Evolutionary conservation across 2,888 invertebrate genomes (phyloP).

Genomic region (Tyria jacobaeae): DNA sequence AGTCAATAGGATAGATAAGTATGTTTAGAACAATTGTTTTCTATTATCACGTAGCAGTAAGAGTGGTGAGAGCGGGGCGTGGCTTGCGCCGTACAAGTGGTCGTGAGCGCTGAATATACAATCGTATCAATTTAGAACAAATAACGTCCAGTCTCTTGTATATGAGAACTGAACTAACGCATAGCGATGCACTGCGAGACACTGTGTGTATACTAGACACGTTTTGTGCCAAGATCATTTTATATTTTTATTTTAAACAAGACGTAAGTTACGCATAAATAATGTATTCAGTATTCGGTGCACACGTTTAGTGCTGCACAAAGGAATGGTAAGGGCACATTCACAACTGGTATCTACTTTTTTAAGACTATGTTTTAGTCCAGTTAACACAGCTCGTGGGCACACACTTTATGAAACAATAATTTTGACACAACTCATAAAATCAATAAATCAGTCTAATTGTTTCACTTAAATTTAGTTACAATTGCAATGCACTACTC

Average conservation of each 20-base stretch:
- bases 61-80: not conserved
- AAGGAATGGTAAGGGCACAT: no score
- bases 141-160: conserved; percentile 62
- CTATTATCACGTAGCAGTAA: no score
- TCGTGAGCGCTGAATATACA: conserved; percentile 5
- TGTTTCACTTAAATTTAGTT: conserved; percentile 69
- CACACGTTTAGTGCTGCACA: no score
- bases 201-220: not conserved
- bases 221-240: no score
- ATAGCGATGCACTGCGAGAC: not conserved
- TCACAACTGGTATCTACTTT: no score
- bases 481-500: conserved; percentile 20
- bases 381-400: not conserved
- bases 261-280: no score
- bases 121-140: conserved; percentile 53
- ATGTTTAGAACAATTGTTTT: not conserved
- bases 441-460: conserved; percentile 77
- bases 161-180: conserved; percentile 50
- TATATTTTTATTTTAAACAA: no score
- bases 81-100: not conserved
- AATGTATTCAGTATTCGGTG: no score
- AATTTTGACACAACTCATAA: conserved; percentile 49
- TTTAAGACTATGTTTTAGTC: no score
- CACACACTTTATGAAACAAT: conserved; percentile 3
- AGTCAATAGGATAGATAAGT: not conserved